phyloP scores from a whole-genome alignment of 2,888 invertebrate genomes.

The Pachymerium ferrugineum region DNA sequence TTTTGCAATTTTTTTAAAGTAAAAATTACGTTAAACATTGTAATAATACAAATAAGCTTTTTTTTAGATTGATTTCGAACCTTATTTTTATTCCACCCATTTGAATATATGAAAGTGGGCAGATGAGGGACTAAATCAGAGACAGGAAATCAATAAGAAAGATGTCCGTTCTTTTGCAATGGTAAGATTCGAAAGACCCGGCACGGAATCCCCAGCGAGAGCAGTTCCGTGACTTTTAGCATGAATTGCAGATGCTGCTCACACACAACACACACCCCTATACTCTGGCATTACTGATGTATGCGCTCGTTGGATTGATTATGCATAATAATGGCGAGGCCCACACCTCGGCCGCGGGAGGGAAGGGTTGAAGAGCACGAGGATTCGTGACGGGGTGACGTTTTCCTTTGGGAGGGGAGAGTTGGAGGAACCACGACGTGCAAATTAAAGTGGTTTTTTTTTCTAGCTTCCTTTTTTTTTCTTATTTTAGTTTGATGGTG shows the following conservation, averaged over 20 bases:
- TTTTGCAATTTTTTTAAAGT: background rate
- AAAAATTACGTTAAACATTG: background rate
- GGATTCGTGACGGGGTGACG: background rate
- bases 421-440: too few species aligned
- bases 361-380: conserved; percentile 25
- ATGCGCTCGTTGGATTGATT: conserved; percentile 30
- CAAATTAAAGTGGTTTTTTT: background rate
- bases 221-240: conserved; percentile 28
- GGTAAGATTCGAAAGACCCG: background rate
- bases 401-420: background rate
- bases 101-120: background rate
- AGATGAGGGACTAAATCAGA: background rate
- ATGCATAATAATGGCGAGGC: conserved; percentile 28
- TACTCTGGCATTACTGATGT: conserved; percentile 28
- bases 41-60: background rate
- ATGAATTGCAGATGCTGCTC: conserved; percentile 32
- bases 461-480: background rate
- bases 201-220: conserved; percentile 30
- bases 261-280: conserved; percentile 2
- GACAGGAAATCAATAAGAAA: conserved; percentile 33
- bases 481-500: background rate
- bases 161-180: conserved; percentile 27
- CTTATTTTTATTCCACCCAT: background rate
- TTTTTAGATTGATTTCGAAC: background rate
- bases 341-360: background rate